A percentile compares a stretch with the other conserved stretches of the same genome.
These are phyloP conservation scores for Busseola fusca DNA, from an alignment of 2,888 invertebrate genomes.

Conservation along the genomic window DNA sequence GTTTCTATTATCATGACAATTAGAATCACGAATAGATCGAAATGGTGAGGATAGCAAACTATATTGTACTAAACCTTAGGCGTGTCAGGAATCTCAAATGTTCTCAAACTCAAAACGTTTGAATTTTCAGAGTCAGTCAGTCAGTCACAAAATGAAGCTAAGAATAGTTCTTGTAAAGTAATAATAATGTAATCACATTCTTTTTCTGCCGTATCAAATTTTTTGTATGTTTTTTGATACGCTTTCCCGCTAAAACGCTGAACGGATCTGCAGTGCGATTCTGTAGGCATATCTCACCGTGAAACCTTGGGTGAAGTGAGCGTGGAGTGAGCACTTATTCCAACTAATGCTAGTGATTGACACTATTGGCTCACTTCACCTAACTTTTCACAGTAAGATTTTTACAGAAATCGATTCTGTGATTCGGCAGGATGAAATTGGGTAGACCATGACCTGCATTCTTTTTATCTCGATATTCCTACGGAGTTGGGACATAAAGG, in stretches of 20 bases:
- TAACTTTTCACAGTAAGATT: no score
- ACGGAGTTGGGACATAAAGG: rapidly evolving
- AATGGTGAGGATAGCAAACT: background rate
- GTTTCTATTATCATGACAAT: slow-evolving; percentile 37
- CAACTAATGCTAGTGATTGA: no score
- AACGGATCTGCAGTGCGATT: no score
- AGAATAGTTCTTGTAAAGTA: background rate
- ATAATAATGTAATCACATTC: no score
- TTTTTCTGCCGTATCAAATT: background rate
- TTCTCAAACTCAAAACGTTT: background rate
- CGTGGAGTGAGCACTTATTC: no score
- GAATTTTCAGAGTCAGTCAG: background rate
- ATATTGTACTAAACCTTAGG: background rate
- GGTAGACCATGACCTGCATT: background rate
- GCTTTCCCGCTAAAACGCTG: background rate
- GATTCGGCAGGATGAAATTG: no score
- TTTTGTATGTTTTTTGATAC: background rate
- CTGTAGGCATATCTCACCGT: no score
- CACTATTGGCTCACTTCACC: no score
- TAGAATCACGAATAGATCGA: slow-evolving; percentile 13
- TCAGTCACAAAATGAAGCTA: background rate
- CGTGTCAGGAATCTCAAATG: background rate
- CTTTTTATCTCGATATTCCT: background rate
- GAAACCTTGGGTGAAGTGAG: no score
- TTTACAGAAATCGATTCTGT: no score